Evolutionary conservation across 2,888 invertebrate species (phyloP), one percentile per base, ranked within the genome.

Genomic region (Priocnemis perturbator): DNA sequence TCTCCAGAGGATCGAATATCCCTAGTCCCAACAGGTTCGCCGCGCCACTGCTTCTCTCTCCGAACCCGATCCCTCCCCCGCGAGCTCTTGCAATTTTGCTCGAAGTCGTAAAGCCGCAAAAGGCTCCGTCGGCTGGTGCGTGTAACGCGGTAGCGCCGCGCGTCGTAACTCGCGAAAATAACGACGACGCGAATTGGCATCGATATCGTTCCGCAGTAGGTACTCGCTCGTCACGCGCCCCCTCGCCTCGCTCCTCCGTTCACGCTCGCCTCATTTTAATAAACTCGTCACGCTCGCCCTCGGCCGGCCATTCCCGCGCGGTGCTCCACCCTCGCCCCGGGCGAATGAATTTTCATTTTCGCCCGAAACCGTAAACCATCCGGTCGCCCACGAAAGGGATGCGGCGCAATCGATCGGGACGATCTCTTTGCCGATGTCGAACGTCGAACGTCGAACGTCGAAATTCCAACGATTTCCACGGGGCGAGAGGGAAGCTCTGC

Each of bases 261-360:
- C 50, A 19, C 1, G n/a, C 19, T 50, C 7, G 19, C 44, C 30
- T 19, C 64, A 69, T 71, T 78, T 78, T 74, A 78, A 78, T 78
- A 69, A 78, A 78, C 78, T 78, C 62, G 68, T 78, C 78, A 78
- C 75, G 64, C 60, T 47, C 52, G 64, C 17, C 58, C 15, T 19
- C 44, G 2, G 19, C n/a, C 9, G 57, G 57, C 44, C 59, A 15
- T 47, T 1, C 17, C 63, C 50, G 15, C 17, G n/a, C 3, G 4
- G 3, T 47, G 47, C 65, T n/a, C 52, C 30, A 57, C 56, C 44
- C 48, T 47, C 26, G 5, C 26, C 26, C 26, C 26, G 26, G 26
- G 3, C 17, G 50, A 21, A 26, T 57, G 71, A 68, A 74, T 71
- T 70, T 69, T 67, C 67, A 75, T 78, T 78, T 75, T 67, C 73